A percentile compares a stretch with the other conserved stretches of the same genome.
phyloP scores from a whole-genome alignment of 2,888 invertebrate genomes.

The Hipparchia sbordonii region DNA sequence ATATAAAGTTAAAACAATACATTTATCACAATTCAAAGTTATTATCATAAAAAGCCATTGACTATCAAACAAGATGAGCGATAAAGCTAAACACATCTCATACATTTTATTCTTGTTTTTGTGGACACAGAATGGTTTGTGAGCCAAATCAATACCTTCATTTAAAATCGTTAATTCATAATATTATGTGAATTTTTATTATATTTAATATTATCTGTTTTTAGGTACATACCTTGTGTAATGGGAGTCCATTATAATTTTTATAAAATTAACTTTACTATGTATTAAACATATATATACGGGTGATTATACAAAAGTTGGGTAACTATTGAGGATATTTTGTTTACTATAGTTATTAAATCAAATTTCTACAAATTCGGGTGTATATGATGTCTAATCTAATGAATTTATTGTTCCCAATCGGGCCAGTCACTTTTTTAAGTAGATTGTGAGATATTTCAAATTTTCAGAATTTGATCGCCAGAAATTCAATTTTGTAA shows the following conservation, averaged over 20 bases:
- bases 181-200: too few relatives aligned
- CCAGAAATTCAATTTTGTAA: too few relatives aligned
- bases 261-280: neutral
- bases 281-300: neutral
- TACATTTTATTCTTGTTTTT: constrained; percentile 1
- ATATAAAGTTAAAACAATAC: constrained; percentile 2
- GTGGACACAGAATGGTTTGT: neutral
- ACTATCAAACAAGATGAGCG: constrained; percentile 7
- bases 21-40: constrained; percentile 7
- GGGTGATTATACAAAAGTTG: too few relatives aligned
- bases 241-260: neutral
- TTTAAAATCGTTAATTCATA: neutral
- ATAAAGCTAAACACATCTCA: neutral
- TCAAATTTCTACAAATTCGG: too few relatives aligned
- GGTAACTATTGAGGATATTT: too few relatives aligned
- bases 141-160: neutral
- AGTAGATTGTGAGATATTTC: too few relatives aligned
- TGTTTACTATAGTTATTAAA: too few relatives aligned
- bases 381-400: too few relatives aligned
- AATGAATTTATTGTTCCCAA: too few relatives aligned
- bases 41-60: constrained; percentile 17
- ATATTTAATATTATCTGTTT: neutral
- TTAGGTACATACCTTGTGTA: neutral
- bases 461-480: too few relatives aligned
- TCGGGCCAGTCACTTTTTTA: too few relatives aligned